These are phyloP conservation scores for Characodon lateralis DNA, from an alignment of 2,797 vertebrate species.

Conservation along the genomic window DNA sequence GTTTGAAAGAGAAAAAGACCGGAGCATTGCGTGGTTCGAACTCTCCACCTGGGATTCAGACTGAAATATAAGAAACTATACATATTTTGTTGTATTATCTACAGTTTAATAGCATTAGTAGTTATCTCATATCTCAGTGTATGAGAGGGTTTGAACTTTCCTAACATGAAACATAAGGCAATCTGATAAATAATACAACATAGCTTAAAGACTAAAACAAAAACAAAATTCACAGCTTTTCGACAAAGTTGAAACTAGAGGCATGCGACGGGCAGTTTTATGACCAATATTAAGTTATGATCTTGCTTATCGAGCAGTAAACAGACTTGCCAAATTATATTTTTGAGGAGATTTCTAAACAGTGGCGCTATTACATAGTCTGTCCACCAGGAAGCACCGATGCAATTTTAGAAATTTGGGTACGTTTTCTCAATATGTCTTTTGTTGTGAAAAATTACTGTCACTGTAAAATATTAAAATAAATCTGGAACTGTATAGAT, in stretches of 20 bases:
- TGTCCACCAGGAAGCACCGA: not conserved
- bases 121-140: conserved; percentile 14
- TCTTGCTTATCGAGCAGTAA: conserved; percentile 2
- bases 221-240: conserved; percentile 59
- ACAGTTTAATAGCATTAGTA: conserved; percentile 8
- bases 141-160: conserved; percentile 6
- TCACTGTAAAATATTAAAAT: not conserved
- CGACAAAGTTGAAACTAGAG: conserved; percentile 16
- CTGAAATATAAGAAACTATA: not conserved
- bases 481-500: not conserved
- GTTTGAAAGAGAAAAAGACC: too few relatives aligned
- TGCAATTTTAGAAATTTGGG: not conserved
- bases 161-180: conserved; percentile 9
- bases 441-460: not conserved
- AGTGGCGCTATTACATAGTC: not conserved
- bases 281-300: not conserved
- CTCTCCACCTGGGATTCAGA: not conserved
- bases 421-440: not conserved
- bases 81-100: conserved; percentile 19
- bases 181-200: conserved; percentile 34
- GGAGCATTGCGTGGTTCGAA: too few relatives aligned
- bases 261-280: not conserved
- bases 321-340: not conserved
- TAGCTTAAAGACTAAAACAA: conserved; percentile 54
- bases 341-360: conserved; percentile 2